phyloP scores from a whole-genome alignment of 1,140 invertebrate genomes.

The Leguminivora glycinivorella region DNA sequence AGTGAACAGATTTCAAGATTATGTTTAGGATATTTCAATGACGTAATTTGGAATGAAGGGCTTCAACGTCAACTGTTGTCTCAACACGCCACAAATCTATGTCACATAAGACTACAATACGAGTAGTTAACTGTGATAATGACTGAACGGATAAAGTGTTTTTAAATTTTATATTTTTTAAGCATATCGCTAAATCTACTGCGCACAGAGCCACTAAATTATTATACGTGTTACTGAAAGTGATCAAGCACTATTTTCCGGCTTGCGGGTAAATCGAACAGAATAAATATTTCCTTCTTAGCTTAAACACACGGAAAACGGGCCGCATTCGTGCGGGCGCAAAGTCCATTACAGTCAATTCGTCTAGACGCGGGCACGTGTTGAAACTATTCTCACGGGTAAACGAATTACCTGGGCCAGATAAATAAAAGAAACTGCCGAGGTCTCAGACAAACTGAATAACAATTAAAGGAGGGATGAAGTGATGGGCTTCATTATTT shows the following conservation, averaged over 20 bases:
- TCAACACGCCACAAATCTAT: too few species aligned
- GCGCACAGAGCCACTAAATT: too few species aligned
- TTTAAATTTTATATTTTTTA: too few species aligned
- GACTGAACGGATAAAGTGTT: too few species aligned
- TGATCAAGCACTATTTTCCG: constrained; percentile 3
- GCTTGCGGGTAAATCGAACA: constrained; percentile 15
- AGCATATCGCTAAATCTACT: too few species aligned
- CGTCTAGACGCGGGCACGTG: constrained; percentile 64
- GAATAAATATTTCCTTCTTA: constrained; percentile 41
- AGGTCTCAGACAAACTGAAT: constrained; percentile 51
- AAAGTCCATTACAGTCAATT: constrained; percentile 66
- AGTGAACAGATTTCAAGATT: too few species aligned
- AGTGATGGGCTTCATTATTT: constrained; percentile 38
- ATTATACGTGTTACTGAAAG: background rate
- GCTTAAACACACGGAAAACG: constrained; percentile 43
- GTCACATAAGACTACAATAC: too few species aligned
- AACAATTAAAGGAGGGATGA: constrained; percentile 54
- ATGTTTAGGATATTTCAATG: too few species aligned
- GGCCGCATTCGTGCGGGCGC: constrained; percentile 43
- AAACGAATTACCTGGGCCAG: constrained; percentile 65
- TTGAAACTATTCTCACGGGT: constrained; percentile 70
- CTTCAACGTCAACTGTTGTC: too few species aligned
- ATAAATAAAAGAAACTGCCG: constrained; percentile 62
- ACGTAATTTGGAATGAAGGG: too few species aligned
- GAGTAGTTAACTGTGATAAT: too few species aligned